These are phyloP conservation scores for Coturnix japonica DNA, from an alignment of 2,113 vertebrate genomes.

Conservation along the genomic window DNA sequence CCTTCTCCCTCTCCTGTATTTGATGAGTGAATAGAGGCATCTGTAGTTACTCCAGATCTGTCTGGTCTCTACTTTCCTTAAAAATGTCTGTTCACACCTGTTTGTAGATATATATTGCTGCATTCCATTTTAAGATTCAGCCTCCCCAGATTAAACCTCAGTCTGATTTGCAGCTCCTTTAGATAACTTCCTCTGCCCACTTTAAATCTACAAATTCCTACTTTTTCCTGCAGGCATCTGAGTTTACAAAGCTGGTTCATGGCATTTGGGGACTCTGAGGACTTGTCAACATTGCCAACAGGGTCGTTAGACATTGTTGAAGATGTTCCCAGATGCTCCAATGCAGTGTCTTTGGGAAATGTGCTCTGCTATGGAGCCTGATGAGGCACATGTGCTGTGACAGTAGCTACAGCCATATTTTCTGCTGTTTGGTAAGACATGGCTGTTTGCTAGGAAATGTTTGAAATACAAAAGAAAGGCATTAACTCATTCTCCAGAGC, in stretches of 20 bases:
- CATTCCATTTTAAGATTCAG: not conserved
- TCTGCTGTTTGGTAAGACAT: not conserved
- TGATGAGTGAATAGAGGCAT: not conserved
- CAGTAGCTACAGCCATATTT: not conserved
- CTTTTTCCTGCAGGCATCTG: not conserved
- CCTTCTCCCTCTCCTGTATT: not conserved
- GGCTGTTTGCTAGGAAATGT: not conserved
- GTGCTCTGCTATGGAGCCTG: not conserved
- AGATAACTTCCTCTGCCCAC: not conserved
- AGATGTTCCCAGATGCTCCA: not conserved
- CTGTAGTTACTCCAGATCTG: not conserved
- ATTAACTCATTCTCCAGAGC: not conserved
- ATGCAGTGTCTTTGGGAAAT: not conserved
- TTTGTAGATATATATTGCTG: not conserved
- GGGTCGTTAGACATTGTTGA: not conserved
- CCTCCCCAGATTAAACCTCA: not conserved
- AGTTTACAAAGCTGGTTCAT: not conserved
- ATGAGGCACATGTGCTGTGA: not conserved
- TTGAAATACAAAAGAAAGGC: not conserved
- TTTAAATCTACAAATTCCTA: not conserved
- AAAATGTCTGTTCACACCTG: not conserved
- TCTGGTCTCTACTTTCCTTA: not conserved
- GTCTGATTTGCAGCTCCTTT: not conserved
- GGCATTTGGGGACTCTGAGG: not conserved
- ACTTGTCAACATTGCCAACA: not conserved